Evolutionary conservation across 1,140 invertebrate species (phyloP), one percentile per base, ranked within the genome.

Genomic region (Monomorium pharaonis): DNA sequence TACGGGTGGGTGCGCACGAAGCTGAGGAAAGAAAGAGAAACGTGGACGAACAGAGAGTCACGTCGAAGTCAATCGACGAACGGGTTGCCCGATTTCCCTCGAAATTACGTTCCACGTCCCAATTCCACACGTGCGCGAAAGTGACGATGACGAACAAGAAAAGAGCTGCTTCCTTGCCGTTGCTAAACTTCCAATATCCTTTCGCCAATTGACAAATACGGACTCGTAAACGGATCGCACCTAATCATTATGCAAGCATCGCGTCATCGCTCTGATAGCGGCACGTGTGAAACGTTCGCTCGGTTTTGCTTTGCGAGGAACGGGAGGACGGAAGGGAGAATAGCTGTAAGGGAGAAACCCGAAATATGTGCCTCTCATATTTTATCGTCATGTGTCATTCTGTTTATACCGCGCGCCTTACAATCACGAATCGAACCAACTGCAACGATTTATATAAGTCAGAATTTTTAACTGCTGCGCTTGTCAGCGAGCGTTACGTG

Each of bases 31-130:
- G 54, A 78, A 85, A 60, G 44, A 70, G 62, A 30, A 75, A 54
- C 42, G 54, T 12, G 54, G 77, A 47, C 87, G 84, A 63, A 75
- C 83, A 56, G 86, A 67, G 77, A 91, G 75, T 90, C 86, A 90
- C 84, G 89, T 90, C 76, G 86, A 86, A 90, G 84, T 78, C 86
- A 85, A 91, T 91, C 89, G 89, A 65, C 86, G 74, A 90, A 88
- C 89, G 84, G 74, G 86, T 84, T 90, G 84, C 70, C 80, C 84
- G 86, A 91, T 91, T 91, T 91, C 86, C 89, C 60, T 85, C 80
- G 84, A 85, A 91, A 90, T 90, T 91, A 90, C 86, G 56, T 90
- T 90, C 75, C 58, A 74, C 62, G 89, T 76, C 47, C 89, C 69
- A 86, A 77, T 90, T 90, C 70, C 51, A 56, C 44, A 76, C 69